Conservation (phyloP, 2,797 vertebrate species). For the Balearica regulorum region DNA sequence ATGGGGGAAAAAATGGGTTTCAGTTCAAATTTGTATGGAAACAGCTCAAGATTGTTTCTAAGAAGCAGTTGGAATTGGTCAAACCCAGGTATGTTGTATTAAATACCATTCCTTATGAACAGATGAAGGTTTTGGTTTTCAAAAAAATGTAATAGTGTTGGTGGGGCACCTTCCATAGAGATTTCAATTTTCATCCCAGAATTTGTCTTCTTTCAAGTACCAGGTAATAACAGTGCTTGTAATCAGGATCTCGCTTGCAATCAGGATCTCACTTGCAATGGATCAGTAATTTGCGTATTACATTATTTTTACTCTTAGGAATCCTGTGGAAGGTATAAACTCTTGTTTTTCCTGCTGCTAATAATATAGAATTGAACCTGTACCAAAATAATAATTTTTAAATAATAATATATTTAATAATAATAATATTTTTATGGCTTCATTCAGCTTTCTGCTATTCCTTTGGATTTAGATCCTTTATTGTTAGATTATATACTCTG, state of each 20-base stretch:
- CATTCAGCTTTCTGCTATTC: neutral
- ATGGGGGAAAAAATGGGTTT: neutral
- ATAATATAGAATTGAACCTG: neutral
- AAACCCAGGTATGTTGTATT: neutral
- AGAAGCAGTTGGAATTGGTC: neutral
- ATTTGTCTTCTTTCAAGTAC: neutral
- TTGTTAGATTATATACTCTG: neutral
- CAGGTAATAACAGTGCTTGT: neutral
- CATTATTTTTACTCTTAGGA: neutral
- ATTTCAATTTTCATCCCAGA: neutral
- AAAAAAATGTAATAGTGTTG: neutral
- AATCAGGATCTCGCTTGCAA: neutral
- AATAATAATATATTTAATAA: too few species aligned
- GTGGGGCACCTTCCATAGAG: neutral
- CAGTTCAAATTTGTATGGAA: neutral
- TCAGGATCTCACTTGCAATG: neutral
- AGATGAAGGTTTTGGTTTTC: neutral
- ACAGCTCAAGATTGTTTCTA: neutral
- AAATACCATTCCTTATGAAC: neutral
- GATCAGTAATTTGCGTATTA: neutral
- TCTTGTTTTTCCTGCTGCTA: neutral
- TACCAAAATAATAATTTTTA: neutral
- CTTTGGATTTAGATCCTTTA: neutral
- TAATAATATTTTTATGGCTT: neutral
- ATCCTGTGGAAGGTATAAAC: neutral